Evolutionary conservation across 2,888 invertebrate genomes (phyloP).

Genomic region (Achlya flavicornis): DNA sequence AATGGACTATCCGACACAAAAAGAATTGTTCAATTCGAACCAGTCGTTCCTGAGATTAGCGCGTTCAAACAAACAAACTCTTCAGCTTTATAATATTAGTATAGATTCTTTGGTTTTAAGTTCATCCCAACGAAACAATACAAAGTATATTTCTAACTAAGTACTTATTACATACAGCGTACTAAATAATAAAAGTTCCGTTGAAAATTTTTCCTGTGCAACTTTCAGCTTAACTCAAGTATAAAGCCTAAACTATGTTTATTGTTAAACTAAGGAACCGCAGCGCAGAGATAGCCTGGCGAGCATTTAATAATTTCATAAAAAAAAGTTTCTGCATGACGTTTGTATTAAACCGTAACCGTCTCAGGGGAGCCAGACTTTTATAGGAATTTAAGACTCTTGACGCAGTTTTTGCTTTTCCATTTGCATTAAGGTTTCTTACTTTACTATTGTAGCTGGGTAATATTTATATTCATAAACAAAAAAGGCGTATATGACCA

Average conservation of each 20-base stretch:
- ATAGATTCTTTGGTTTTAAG: too few species aligned
- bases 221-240: constrained; percentile 18
- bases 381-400: not conserved
- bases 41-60: too few species aligned
- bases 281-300: constrained; percentile 13
- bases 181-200: constrained; percentile 3
- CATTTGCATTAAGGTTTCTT: not conserved
- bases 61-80: too few species aligned
- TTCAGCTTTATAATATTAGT: too few species aligned
- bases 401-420: not conserved
- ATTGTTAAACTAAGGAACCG: constrained; percentile 24
- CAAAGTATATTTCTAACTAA: not conserved
- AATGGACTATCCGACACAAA: too few species aligned
- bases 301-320: constrained; percentile 3
- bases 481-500: too few species aligned
- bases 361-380: not conserved
- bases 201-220: not conserved
- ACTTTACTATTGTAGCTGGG: not conserved
- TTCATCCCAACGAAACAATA: not conserved
- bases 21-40: too few species aligned
- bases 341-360: not conserved
- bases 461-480: too few species aligned
- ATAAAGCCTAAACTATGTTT: constrained; percentile 33
- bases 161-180: not conserved
- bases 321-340: not conserved